Percentiles rank a stretch among this genome's conserved stretches.
Conservation (phyloP, 2,113 vertebrate species). For the Hemibagrus wyckioides region DNA sequence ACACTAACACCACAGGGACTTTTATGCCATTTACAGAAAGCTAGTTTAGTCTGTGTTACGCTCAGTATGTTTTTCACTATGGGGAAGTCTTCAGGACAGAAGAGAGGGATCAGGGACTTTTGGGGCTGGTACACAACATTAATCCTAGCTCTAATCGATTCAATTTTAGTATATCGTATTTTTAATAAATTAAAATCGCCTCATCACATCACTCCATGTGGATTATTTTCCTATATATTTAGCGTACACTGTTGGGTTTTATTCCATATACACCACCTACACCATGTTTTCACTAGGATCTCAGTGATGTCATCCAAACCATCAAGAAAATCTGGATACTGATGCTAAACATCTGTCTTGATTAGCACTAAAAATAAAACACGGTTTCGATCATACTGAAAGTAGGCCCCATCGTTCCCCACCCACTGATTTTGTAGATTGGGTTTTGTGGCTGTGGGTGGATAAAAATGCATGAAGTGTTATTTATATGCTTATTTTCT, state of each 20-base stretch:
- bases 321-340: background rate
- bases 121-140: background rate
- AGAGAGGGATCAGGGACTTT: too few species aligned
- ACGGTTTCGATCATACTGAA: background rate
- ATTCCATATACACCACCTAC: background rate
- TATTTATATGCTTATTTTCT: background rate
- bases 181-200: background rate
- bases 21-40: too few species aligned
- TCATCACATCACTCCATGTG: background rate
- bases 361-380: background rate
- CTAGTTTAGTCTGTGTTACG: too few species aligned
- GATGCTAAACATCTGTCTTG: background rate
- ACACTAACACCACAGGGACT: background rate
- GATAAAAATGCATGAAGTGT: background rate
- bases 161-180: background rate
- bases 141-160: background rate
- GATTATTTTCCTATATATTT: background rate
- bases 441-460: background rate
- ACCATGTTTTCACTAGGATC: background rate
- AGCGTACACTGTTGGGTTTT: background rate
- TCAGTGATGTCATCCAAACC: background rate
- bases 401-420: background rate
- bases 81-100: too few species aligned
- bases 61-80: too few species aligned
- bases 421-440: background rate